Conservation (phyloP, 2,797 vertebrate species). For the Propithecus deckenii region DNA sequence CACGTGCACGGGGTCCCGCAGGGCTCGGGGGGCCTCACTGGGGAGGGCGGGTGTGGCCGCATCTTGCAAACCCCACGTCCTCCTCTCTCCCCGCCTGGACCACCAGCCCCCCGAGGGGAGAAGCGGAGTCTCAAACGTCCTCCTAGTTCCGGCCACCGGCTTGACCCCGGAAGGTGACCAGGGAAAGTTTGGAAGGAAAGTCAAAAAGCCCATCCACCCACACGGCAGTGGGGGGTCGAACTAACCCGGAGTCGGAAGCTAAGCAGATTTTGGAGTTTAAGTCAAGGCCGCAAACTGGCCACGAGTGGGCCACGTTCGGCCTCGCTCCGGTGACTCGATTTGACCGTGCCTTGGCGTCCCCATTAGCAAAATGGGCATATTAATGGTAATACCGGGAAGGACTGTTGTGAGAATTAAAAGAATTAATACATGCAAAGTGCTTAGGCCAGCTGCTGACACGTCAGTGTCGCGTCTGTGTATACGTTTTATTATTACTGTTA, state of each 20-base stretch:
- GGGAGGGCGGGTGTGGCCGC: not conserved
- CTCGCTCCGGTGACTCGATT: not conserved
- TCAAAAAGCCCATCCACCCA: not conserved
- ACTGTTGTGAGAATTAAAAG: not conserved
- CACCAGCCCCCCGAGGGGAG: not conserved
- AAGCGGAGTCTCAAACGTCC: not conserved
- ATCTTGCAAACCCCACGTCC: not conserved
- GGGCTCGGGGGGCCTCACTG: not conserved
- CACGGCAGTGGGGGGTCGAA: not conserved
- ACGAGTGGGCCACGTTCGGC: not conserved
- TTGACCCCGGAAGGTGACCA: not conserved
- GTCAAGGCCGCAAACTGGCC: not conserved
- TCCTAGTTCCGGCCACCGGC: not conserved
- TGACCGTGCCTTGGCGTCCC: not conserved
- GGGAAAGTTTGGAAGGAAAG: not conserved
- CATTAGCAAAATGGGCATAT: not conserved
- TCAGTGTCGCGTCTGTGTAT: no score
- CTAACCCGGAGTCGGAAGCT: not conserved
- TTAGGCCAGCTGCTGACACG: not conserved
- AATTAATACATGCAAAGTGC: not conserved
- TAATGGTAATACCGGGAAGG: not conserved
- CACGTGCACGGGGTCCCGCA: not conserved
- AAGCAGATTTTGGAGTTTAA: not conserved
- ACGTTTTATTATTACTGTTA: no score
- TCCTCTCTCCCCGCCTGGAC: not conserved